Percentiles rank a stretch among this genome's conserved stretches.
Conservation (phyloP, 2,113 vertebrate species). For the Alces alces region DNA sequence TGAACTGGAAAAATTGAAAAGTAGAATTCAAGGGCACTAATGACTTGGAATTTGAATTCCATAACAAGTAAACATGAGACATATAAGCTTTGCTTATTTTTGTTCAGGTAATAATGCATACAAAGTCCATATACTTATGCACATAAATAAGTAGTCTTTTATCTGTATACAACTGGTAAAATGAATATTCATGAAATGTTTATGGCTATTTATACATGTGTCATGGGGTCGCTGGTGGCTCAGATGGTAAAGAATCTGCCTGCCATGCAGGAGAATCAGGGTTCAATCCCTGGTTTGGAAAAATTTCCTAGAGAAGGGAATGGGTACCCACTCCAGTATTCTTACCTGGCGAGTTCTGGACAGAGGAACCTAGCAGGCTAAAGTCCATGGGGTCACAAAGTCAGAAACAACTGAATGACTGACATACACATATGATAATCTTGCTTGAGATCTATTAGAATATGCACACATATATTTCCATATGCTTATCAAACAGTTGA, state of each 20-base stretch:
- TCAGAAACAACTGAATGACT: background rate
- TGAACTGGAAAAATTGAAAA: background rate
- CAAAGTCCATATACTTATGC: background rate
- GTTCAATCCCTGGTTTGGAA: background rate
- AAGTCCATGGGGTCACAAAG: background rate
- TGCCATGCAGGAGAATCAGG: fast-evolving
- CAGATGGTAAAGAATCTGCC: background rate
- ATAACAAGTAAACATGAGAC: background rate
- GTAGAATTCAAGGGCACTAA: background rate
- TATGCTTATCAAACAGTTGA: background rate
- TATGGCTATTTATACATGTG: background rate
- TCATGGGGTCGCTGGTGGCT: background rate
- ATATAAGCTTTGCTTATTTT: background rate
- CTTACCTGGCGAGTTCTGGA: background rate
- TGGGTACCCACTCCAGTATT: background rate
- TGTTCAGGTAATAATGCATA: background rate
- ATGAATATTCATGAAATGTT: background rate
- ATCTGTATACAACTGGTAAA: background rate
- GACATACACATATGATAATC: background rate
- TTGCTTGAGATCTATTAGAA: background rate
- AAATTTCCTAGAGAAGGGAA: background rate
- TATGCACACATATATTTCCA: background rate
- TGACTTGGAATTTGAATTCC: background rate
- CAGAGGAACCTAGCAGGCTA: background rate
- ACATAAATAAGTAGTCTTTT: background rate